These are phyloP conservation scores for Acrocyrtus sp. DNA, from an alignment of 2,888 invertebrate genomes.

Conservation along the genomic window DNA sequence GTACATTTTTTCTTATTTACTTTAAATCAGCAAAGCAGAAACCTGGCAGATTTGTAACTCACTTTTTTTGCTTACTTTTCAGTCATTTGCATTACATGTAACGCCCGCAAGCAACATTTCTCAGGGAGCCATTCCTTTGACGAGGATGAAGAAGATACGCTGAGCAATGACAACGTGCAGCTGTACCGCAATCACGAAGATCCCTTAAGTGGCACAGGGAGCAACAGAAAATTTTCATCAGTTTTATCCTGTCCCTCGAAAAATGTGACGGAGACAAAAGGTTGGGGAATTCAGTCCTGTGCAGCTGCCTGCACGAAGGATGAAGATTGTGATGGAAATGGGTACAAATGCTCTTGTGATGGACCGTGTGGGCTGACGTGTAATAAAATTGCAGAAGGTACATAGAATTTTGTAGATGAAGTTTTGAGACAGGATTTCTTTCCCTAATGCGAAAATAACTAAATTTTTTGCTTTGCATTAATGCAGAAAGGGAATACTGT, in stretches of 20 bases:
- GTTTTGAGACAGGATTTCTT: not conserved
- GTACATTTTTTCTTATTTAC: no score
- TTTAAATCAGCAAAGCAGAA: not conserved
- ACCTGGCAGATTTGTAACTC: no score
- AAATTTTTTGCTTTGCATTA: no score
- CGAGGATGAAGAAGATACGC: constrained; percentile 5
- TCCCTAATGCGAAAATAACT: not conserved
- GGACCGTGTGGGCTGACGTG: constrained; percentile 83
- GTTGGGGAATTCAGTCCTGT: constrained; percentile 28
- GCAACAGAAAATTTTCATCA: not conserved
- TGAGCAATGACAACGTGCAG: not conserved
- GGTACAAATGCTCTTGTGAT: constrained; percentile 96
- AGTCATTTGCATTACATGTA: constrained; percentile 18
- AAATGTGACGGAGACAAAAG: constrained; percentile 29
- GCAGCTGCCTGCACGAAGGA: constrained; percentile 79
- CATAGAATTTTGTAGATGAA: no score
- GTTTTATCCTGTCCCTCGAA: constrained; percentile 12
- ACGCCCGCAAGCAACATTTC: constrained; percentile 24
- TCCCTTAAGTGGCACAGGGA: not conserved
- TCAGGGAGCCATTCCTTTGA: constrained; percentile 34
- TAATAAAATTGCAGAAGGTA: constrained; percentile 73
- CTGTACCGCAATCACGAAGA: not conserved
- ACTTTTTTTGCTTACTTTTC: no score
- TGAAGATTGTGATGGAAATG: constrained; percentile 91
- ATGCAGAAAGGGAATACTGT: constrained; percentile 76